A percentile compares a stretch with the other conserved stretches of the same genome.
Conservation (phyloP, 2,888 invertebrate species). For the Plagiodera versicolora region DNA sequence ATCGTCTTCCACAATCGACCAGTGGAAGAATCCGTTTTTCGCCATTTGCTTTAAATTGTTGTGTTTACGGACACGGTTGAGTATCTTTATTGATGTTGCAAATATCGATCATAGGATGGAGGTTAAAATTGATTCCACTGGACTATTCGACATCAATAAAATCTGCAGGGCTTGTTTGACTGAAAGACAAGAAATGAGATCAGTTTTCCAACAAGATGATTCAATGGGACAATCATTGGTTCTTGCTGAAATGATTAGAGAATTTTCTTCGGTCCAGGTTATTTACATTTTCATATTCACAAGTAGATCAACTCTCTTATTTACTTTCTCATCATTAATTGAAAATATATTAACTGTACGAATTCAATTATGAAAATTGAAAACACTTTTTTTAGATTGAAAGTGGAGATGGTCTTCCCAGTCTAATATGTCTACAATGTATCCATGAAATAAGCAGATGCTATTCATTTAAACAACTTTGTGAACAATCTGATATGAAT, state of each 20-base stretch:
- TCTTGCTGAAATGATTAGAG: constrained; percentile 56
- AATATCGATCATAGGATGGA: constrained; percentile 47
- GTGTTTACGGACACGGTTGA: constrained; percentile 34
- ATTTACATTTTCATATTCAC: too few relatives aligned
- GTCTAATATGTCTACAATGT: constrained; percentile 55
- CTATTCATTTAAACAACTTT: constrained; percentile 56
- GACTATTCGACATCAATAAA: constrained; percentile 51
- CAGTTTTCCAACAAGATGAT: constrained; percentile 54
- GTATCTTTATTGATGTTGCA: constrained; percentile 42
- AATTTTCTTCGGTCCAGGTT: constrained; percentile 54
- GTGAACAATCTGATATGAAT: constrained; percentile 55
- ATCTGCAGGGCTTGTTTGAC: constrained; percentile 57
- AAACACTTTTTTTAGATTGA: constrained; percentile 48
- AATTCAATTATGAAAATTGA: not conserved
- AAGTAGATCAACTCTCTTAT: too few relatives aligned
- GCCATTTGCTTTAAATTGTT: constrained; percentile 52
- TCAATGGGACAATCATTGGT: constrained; percentile 50
- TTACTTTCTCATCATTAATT: too few relatives aligned
- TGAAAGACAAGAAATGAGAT: constrained; percentile 55
- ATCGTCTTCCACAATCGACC: constrained; percentile 53
- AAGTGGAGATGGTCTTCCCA: constrained; percentile 55
- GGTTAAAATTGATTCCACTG: constrained; percentile 45
- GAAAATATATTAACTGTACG: too few relatives aligned
- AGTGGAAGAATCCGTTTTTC: constrained; percentile 53
- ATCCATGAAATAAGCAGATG: constrained; percentile 55